phyloP scores from a whole-genome alignment of 2,113 vertebrate genomes.

The Puffinus mauretanicus region DNA sequence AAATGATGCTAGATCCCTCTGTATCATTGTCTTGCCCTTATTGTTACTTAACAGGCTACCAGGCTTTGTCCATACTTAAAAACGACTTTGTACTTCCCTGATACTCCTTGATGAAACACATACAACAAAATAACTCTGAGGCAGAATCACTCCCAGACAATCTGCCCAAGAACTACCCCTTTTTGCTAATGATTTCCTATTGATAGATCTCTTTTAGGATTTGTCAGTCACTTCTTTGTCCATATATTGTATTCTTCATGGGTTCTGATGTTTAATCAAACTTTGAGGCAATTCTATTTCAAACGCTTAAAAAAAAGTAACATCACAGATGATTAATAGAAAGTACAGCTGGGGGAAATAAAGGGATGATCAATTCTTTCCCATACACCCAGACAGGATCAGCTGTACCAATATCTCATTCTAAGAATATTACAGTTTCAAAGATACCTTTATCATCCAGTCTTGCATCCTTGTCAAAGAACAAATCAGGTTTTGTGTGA shows the following conservation, averaged over 20 bases:
- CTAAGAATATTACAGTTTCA: background rate
- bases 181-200: background rate
- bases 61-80: background rate
- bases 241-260: background rate
- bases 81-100: background rate
- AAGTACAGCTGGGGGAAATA: background rate
- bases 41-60: background rate
- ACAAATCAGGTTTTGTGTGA: background rate
- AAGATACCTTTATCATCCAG: background rate
- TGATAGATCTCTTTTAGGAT: background rate
- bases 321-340: background rate
- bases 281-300: background rate
- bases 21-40: background rate
- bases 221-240: background rate
- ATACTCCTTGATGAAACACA: background rate
- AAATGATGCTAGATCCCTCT: background rate
- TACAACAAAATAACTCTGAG: background rate
- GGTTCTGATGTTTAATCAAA: background rate
- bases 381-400: background rate
- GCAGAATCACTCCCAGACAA: background rate
- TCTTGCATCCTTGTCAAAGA: background rate
- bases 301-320: background rate
- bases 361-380: background rate
- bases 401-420: background rate
- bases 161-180: background rate